Evolutionary conservation across 2,888 invertebrate species (phyloP), one percentile per base, ranked within the genome.

Genomic region (Apamea epomidion): DNA sequence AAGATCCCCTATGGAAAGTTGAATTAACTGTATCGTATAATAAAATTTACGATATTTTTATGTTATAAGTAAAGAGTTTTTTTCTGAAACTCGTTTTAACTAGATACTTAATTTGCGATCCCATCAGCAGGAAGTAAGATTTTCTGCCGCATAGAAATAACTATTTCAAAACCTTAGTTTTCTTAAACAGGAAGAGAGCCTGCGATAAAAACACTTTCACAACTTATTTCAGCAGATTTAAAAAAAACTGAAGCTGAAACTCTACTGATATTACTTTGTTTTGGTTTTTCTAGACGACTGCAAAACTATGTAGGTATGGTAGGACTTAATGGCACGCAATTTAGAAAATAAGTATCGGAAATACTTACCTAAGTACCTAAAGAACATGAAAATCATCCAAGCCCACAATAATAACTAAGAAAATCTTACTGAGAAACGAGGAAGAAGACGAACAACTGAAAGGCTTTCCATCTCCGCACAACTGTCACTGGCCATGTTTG

Each of bases 1-100:
- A 92, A 90, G 81, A 74, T 85, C 93, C 92, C 92, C 88, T 90
- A 92, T 92, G 86, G 92, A 91, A 92, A 92, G 91, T 90, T 82
- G 76, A 84, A 87, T 85, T 85, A 85, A 87, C 83, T 83, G 88
- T 85, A 73, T 76, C 81, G 83, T 76, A 83, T 83, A 76, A 85
- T 82, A 77, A 82, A 78, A 76, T 74, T 62, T 62, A 29, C 32
- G 48, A 65, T 68, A 60, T 65, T 68, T 77, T 64, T 62, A 77
- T 54, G n/a, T 62, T 64, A 65, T 77, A 48, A 48, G 48, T 48
- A 70, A 48, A 29, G 21, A 67, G 48, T 72, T 85, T 71, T 84
- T 67, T 68, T 65, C n/a, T 51, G 68, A 32, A 45, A 54, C 25
- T 54, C 16, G 10, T 62, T 51, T 32, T 62, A 54, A 29, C 21